These are phyloP conservation scores for Paradoxurus hermaphroditus DNA, from an alignment of 2,113 vertebrate genomes.

Conservation along the genomic window DNA sequence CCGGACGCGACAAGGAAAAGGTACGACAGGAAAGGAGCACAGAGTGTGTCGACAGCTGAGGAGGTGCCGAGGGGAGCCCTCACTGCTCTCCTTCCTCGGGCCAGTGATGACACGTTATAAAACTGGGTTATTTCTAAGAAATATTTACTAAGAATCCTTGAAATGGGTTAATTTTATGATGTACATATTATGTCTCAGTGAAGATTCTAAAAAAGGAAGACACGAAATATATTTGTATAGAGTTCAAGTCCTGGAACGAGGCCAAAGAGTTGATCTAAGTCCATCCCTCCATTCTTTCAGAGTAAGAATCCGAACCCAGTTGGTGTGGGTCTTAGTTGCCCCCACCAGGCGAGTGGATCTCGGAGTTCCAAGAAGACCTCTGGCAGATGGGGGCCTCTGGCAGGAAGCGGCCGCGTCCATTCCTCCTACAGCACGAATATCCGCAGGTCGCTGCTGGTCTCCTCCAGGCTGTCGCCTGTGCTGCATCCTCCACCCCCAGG, in stretches of 20 bases:
- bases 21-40: neutral
- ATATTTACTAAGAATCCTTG: neutral
- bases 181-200: neutral
- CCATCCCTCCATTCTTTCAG: neutral
- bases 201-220: neutral
- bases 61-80: neutral
- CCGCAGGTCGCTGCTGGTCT: neutral
- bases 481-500: no score
- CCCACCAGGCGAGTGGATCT: neutral
- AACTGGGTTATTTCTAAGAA: neutral
- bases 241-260: neutral
- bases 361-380: neutral
- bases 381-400: neutral
- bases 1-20: neutral
- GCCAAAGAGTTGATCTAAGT: neutral
- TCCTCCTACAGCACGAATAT: neutral
- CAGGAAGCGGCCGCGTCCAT: neutral
- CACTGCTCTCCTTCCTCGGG: neutral
- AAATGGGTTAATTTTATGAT: neutral
- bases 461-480: neutral
- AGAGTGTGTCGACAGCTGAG: neutral
- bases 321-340: neutral
- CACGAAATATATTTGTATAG: neutral
- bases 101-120: neutral
- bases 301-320: neutral